Evolutionary conservation across 2,888 invertebrate genomes (phyloP), one percentile per base, ranked within the genome.

Genomic region (Idaea aversata): DNA sequence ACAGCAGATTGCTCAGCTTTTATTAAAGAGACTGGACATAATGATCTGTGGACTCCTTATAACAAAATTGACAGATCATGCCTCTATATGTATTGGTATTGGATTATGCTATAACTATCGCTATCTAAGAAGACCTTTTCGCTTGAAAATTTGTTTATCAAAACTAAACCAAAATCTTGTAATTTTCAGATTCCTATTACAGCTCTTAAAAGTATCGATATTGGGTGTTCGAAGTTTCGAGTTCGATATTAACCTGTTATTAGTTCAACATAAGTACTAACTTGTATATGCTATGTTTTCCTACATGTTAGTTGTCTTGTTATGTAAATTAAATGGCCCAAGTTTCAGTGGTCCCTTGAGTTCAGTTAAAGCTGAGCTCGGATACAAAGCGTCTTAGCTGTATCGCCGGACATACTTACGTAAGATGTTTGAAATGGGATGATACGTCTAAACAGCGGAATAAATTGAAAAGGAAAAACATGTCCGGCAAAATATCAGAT

Each of bases 261-360:
- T 47, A 47, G 47, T 47, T 47, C 10, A 13, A 47, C 3, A 47
- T 47, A 47, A 13, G 47, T 47, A 47, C 47, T 47, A 10, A 47
- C 47, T 47, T 47, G 47, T 47, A 66, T 69, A 67, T 61, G 59
- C 68, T 70, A 67, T 65, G 66, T 69, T 68, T 65, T 63, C 64
- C 6, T 47, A 47, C 64, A 59, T 59, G 65, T 67, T 66, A 65
- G 65, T 63, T 65, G 62, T 60, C 63, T 59, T 57, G 66, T 61
- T 70, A 71, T 69, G 68, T 70, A 71, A 71, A 71, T 73, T 71
- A 72, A 74, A 74, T 71, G 72, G 68, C 59, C 65, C 67, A 69
- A 70, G 67, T 69, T 66, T 62, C 68, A 71, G 67, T 70, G 68
- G 65, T 70, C 72, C 66, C 71, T 63, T 68, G 71, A 69, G 72